Evolutionary conservation across 2,113 vertebrate genomes (phyloP).

Genomic region (Gallinago paraguaiae): DNA sequence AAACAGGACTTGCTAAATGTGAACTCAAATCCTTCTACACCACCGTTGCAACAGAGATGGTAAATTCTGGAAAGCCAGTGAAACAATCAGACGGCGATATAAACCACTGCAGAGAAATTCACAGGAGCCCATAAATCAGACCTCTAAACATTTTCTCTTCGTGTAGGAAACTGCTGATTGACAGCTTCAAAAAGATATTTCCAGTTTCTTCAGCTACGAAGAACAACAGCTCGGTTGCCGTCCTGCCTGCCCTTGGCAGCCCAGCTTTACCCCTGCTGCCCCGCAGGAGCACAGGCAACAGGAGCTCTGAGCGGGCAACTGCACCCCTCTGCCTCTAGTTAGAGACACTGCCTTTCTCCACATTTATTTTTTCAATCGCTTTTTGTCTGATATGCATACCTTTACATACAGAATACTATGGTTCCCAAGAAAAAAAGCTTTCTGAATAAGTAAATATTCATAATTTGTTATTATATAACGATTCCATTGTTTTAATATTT

Average conservation of each 20-base stretch:
- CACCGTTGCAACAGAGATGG: not conserved
- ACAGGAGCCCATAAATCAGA: not conserved
- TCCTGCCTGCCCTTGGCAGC: not conserved
- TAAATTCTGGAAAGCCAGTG: not conserved
- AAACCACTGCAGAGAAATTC: not conserved
- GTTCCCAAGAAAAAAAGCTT: not conserved
- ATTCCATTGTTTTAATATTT: not conserved
- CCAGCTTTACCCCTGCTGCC: not conserved
- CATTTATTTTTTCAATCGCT: not conserved
- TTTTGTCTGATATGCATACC: not conserved
- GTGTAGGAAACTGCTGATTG: not conserved
- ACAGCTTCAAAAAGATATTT: not conserved
- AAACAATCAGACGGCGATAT: not conserved
- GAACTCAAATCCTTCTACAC: not conserved
- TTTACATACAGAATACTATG: not conserved
- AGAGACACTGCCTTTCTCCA: not conserved
- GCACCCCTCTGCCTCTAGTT: not conserved
- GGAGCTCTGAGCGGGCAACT: too few relatives aligned
- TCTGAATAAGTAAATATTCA: not conserved
- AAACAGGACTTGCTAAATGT: not conserved
- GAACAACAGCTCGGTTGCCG: fast-evolving
- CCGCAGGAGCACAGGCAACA: fast-evolving
- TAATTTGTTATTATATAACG: not conserved
- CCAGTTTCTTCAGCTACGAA: not conserved
- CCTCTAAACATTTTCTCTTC: not conserved